phyloP scores from a whole-genome alignment of 2,888 invertebrate genomes.

The Drosophila cyrtoloma region DNA sequence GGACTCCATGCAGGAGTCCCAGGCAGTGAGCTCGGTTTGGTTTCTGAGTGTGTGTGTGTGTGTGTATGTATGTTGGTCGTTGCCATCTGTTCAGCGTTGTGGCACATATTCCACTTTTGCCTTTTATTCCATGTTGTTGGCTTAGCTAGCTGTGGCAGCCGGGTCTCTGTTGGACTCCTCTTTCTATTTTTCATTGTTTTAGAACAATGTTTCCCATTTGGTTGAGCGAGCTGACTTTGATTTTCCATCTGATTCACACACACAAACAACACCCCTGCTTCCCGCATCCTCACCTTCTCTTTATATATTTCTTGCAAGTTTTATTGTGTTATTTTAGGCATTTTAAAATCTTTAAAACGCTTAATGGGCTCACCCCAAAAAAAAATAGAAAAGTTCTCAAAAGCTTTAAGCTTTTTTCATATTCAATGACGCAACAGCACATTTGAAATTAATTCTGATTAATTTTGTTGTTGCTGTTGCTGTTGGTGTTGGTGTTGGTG shows the following conservation, averaged over 20 bases:
- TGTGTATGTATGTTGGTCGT: slow-evolving; percentile 47
- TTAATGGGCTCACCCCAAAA: slow-evolving; percentile 3
- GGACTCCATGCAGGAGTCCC: slow-evolving; percentile 50
- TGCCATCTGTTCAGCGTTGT: slow-evolving; percentile 76
- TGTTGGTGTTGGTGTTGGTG: neutral
- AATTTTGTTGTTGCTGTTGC: neutral
- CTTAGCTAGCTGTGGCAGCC: slow-evolving; percentile 18
- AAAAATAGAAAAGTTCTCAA: slow-evolving; percentile 1
- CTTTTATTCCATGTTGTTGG: slow-evolving; percentile 73
- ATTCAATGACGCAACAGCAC: neutral
- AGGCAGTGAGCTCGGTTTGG: neutral
- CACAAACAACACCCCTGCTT: neutral
- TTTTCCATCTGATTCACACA: slow-evolving; percentile 63
- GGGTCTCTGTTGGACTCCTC: slow-evolving; percentile 29
- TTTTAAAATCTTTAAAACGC: slow-evolving; percentile 12
- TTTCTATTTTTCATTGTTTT: slow-evolving; percentile 68
- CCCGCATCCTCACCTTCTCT: neutral
- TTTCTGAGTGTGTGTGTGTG: neutral
- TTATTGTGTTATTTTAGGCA: slow-evolving; percentile 3
- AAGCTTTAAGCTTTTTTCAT: slow-evolving; percentile 8
- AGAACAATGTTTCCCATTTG: slow-evolving; percentile 75
- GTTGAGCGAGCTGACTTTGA: slow-evolving; percentile 70
- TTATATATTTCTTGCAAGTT: slow-evolving; percentile 13
- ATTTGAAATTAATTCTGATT: slow-evolving; percentile 2
- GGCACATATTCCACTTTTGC: slow-evolving; percentile 80